A percentile compares a stretch with the other conserved stretches of the same genome.
These are phyloP conservation scores for Syritta pipiens DNA, from an alignment of 2,888 invertebrate genomes.

Conservation along the genomic window DNA sequence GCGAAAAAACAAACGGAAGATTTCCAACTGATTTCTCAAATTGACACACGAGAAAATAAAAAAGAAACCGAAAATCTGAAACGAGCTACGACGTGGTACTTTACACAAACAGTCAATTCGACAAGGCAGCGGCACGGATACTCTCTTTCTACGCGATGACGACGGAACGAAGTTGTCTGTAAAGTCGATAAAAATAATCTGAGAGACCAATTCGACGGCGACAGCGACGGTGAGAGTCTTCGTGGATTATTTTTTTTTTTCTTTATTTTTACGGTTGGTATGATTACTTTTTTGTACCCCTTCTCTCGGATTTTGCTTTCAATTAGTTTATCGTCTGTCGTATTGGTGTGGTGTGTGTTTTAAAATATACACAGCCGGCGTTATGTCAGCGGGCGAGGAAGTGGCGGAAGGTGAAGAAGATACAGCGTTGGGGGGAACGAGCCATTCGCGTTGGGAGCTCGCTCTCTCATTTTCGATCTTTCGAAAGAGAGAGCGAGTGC, in stretches of 20 bases:
- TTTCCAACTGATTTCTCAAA: slow-evolving; percentile 26
- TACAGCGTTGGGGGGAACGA: slow-evolving; percentile 20
- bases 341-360: slow-evolving; percentile 35
- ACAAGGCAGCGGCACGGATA: slow-evolving; percentile 50
- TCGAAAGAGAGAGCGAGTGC: not conserved
- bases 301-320: slow-evolving; percentile 40
- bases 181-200: slow-evolving; percentile 67
- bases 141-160: slow-evolving; percentile 39
- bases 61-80: slow-evolving; percentile 33
- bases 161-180: slow-evolving; percentile 51
- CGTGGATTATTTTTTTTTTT: slow-evolving; percentile 53
- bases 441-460: not conserved
- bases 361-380: slow-evolving; percentile 23
- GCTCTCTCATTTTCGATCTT: slow-evolving; percentile 11
- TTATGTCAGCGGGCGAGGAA: slow-evolving; percentile 1
- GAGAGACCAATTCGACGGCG: slow-evolving; percentile 43
- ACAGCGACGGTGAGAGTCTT: slow-evolving; percentile 40
- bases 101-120: slow-evolving; percentile 55
- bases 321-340: slow-evolving; percentile 33
- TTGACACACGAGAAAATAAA: slow-evolving; percentile 8
- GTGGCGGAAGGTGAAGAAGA: not conserved
- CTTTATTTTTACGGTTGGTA: slow-evolving; percentile 47
- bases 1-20: slow-evolving; percentile 5
- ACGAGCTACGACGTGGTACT: slow-evolving; percentile 40
- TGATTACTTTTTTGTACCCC: no score